Conservation (phyloP, 2,797 vertebrate species). For the Amblyopsis hoosieri region DNA sequence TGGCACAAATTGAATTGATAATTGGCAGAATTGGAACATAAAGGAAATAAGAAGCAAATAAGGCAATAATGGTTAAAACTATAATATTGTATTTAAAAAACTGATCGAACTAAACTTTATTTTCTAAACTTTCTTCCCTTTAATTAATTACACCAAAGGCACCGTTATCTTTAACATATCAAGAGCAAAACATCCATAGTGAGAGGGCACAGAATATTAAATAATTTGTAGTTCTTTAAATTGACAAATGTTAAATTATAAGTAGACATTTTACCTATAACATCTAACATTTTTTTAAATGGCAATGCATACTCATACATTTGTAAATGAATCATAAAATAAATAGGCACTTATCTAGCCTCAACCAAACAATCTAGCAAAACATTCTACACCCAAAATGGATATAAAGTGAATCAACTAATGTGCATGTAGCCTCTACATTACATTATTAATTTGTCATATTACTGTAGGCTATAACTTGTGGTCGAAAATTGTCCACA, state of each 20-base stretch:
- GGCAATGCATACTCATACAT: conserved; percentile 39
- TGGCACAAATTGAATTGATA: conserved; percentile 28
- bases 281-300: conserved; percentile 33
- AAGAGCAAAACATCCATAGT: no score
- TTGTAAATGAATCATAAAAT: conserved; percentile 38
- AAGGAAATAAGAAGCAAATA: no score
- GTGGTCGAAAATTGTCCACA: neutral
- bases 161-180: no score
- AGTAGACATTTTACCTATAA: neutral
- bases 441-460: neutral
- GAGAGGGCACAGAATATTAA: no score
- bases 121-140: no score
- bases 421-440: neutral
- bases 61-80: no score
- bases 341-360: conserved; percentile 57
- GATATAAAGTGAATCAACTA: conserved; percentile 13
- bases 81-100: no score
- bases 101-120: no score
- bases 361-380: conserved; percentile 6
- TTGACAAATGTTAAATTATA: neutral
- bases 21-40: no score
- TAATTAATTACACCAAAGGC: no score
- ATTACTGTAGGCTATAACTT: neutral
- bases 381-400: conserved; percentile 32
- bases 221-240: no score